Conservation (phyloP, 2,113 vertebrate species). For the Caranx ignobilis region DNA sequence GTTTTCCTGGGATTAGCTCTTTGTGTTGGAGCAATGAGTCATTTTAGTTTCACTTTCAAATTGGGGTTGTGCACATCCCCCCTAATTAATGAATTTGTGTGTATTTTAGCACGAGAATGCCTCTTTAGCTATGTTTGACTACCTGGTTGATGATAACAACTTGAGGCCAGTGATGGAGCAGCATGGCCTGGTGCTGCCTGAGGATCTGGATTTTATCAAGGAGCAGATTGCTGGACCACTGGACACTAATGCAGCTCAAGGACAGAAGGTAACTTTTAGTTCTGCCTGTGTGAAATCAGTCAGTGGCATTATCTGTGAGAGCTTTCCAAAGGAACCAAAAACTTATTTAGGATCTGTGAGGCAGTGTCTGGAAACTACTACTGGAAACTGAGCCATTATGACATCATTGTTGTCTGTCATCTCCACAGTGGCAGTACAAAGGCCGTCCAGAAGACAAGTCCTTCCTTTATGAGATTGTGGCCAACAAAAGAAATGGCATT, state of each 20-base stretch:
- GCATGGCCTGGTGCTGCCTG: slow-evolving; percentile 86
- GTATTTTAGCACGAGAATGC: slow-evolving; percentile 88
- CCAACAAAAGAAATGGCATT: slow-evolving; percentile 94
- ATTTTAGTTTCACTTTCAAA: slow-evolving; percentile 20
- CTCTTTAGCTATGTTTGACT: slow-evolving; percentile 93
- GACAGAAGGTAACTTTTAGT: slow-evolving; percentile 65
- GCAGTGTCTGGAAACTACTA: too few relatives aligned
- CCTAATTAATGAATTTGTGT: neutral
- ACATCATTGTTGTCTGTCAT: neutral
- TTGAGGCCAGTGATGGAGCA: slow-evolving; percentile 84
- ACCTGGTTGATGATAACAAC: slow-evolving; percentile 87
- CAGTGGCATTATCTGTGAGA: neutral
- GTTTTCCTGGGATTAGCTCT: slow-evolving; percentile 10
- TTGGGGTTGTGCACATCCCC: neutral
- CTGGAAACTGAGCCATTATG: neutral
- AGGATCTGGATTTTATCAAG: slow-evolving; percentile 93
- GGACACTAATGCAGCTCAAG: slow-evolving; percentile 22
- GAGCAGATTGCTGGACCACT: slow-evolving; percentile 91
- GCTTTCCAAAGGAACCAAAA: neutral
- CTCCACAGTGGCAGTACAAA: slow-evolving; percentile 88
- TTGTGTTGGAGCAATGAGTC: slow-evolving; percentile 14
- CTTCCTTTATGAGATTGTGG: slow-evolving; percentile 97
- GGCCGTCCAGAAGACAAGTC: slow-evolving; percentile 90
- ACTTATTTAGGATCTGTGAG: neutral
- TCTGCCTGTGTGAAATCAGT: neutral